Conservation (phyloP, 2,888 invertebrate species). For the Dioctria rufipes region DNA sequence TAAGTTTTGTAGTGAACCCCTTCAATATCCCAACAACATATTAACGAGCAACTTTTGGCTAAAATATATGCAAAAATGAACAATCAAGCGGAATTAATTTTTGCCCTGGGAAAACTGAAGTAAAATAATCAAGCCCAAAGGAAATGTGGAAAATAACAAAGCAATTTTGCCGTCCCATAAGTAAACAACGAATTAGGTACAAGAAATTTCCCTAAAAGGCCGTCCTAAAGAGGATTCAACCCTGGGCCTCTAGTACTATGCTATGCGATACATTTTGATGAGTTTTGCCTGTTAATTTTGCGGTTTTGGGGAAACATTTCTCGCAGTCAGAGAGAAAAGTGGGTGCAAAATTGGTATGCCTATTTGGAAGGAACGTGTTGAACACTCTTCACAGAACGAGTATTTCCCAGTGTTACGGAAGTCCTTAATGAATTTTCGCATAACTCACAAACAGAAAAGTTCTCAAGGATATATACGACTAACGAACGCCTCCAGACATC, state of each 20-base stretch:
- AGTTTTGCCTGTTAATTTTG: background rate
- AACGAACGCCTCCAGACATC: constrained; percentile 27
- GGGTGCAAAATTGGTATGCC: constrained; percentile 12
- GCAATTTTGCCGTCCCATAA: constrained; percentile 11
- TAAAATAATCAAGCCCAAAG: constrained; percentile 11
- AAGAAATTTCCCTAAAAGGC: constrained; percentile 35
- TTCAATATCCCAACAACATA: no score
- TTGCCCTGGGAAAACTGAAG: background rate
- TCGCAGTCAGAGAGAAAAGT: background rate
- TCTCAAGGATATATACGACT: constrained; percentile 2
- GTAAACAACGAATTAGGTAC: constrained; percentile 10
- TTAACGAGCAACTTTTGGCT: no score
- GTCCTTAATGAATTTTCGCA: constrained; percentile 41
- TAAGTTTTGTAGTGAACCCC: no score
- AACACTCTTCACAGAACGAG: background rate
- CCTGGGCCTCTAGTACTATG: background rate
- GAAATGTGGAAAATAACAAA: constrained; percentile 3
- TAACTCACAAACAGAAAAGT: constrained; percentile 35
- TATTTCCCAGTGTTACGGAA: background rate
- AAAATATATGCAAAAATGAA: background rate
- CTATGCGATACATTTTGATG: constrained; percentile 36
- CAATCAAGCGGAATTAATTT: constrained; percentile 29
- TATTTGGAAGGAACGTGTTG: background rate
- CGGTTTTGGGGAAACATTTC: constrained; percentile 10
- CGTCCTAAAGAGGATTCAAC: constrained; percentile 18